These are phyloP conservation scores for Labroides dimidiatus DNA, from an alignment of 2,797 vertebrate species.

Conservation along the genomic window DNA sequence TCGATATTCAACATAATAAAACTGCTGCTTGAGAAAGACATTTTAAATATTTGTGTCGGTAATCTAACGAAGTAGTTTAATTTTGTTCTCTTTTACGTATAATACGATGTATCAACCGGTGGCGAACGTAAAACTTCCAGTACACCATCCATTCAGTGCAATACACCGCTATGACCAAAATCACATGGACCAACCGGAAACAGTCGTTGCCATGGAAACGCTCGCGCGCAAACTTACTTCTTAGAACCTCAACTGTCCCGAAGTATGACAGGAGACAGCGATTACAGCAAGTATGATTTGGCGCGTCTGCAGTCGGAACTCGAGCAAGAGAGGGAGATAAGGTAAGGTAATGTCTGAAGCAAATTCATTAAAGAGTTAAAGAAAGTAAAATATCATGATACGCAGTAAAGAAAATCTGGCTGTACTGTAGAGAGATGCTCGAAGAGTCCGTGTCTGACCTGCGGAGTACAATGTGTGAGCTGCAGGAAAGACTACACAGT, in stretches of 20 bases:
- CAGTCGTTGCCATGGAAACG: constrained; percentile 65
- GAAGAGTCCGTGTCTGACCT: constrained; percentile 87
- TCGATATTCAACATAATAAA: no score
- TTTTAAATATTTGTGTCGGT: not conserved
- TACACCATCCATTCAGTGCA: no score
- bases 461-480: constrained; percentile 81
- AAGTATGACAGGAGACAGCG: constrained; percentile 63
- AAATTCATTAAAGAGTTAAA: not conserved
- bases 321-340: constrained; percentile 76
- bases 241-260: not conserved
- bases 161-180: no score
- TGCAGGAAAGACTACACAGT: constrained; percentile 84
- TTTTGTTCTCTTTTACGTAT: no score
- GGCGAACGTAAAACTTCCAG: no score
- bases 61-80: no score
- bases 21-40: not conserved
- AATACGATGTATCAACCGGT: no score
- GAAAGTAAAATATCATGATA: not conserved
- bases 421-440: constrained; percentile 83
- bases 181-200: constrained; percentile 31
- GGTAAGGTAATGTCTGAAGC: constrained; percentile 67
- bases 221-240: constrained; percentile 31
- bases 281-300: constrained; percentile 60
- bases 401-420: not conserved
- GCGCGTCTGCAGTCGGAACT: constrained; percentile 70